Conservation (phyloP, 1,140 invertebrate species). For the Platorchestia sp. region DNA sequence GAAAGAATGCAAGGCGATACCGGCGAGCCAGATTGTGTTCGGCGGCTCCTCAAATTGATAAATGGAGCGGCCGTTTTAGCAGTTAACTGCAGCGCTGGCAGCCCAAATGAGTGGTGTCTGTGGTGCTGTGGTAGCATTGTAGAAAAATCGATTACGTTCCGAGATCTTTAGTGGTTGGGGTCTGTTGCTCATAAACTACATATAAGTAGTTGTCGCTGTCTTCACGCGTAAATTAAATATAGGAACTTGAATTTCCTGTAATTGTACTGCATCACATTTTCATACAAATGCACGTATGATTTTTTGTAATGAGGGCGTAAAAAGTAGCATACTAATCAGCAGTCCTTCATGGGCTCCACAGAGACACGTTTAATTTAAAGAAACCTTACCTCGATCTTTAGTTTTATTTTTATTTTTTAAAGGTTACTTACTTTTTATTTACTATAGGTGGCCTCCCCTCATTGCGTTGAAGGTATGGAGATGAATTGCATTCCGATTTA, state of each 20-base stretch:
- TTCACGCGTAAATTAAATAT: no score
- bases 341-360: not conserved
- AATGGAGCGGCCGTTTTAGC: not conserved
- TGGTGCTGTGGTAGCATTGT: not conserved
- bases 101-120: not conserved
- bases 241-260: no score
- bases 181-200: no score
- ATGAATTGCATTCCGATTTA: no score
- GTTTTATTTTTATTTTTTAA: not conserved
- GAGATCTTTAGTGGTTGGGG: no score
- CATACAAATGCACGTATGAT: no score
- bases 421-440: not conserved
- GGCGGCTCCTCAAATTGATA: not conserved
- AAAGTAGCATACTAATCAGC: no score
- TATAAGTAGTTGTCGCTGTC: no score
- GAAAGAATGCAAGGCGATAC: conserved; percentile 42
- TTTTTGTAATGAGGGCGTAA: no score
- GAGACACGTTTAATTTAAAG: not conserved
- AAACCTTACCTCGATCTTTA: not conserved
- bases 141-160: no score
- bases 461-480: no score
- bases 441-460: not conserved
- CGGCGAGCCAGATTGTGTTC: not conserved
- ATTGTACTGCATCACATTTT: no score
- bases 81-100: not conserved